Evolutionary conservation across 1,140 invertebrate genomes (phyloP), one percentile per base, ranked within the genome.

Genomic region (Mercenaria mercenaria): DNA sequence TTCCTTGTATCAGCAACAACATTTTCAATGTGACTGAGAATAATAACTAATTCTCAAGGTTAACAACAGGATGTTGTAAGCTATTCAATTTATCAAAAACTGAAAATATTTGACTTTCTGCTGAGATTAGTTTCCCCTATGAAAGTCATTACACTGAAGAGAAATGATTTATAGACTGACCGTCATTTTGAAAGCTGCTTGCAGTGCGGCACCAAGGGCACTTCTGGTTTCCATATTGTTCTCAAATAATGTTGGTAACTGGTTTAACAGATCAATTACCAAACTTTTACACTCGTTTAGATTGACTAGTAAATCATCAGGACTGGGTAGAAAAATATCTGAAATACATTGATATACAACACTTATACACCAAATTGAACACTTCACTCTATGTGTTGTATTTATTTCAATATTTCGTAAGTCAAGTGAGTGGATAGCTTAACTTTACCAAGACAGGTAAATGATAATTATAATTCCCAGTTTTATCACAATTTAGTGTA

Each of bases 271-370:
- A 95, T 99, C 98, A 34, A 97, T 96, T 13, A 99, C 96, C 79
- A 98, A 93, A 59, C 98, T 97, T 84, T 97, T 97, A 88, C 97
- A 97, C 95, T 99, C 98, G 79, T 98, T 97, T 56, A 99, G 96
- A 96, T 99, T 99, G 47, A 99, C 99, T 90, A 99, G 96, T 82
- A 99, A 96, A 96, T 98, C 98, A 93, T 99, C 98, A 0, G 99
- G 95, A 50, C 94, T 95, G 8, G 97, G 97, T 43, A 97, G 87
- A 90, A 97, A 97, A 20, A 96, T 93, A 91, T 97, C 97, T 97
- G 92, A 41, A 94, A 93, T 15, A 89, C 32, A n/a, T n/a, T n/a
- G n/a, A n/a, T n/a, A n/a, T n/a, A n/a, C n/a, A n/a, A n/a, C n/a
- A n/a, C n/a, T n/a, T n/a, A n/a, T n/a, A 79, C n/a, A n/a, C n/a